Conservation (phyloP, 2,113 vertebrate species). For the Podilymbus podiceps region DNA sequence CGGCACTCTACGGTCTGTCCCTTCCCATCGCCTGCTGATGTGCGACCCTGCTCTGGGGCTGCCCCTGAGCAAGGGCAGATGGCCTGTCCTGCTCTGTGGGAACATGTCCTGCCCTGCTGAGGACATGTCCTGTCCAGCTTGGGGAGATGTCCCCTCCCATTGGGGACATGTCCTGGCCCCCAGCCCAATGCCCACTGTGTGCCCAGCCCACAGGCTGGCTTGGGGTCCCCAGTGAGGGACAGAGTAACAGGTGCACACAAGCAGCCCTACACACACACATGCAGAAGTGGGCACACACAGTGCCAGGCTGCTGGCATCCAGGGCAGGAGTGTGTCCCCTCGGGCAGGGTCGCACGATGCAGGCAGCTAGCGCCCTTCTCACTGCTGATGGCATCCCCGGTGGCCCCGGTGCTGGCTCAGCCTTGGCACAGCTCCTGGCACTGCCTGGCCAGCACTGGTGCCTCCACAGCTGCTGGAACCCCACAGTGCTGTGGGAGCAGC, state of each 20-base stretch:
- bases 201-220: not conserved
- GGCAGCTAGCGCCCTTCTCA: not conserved
- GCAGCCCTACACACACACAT: too few relatives aligned
- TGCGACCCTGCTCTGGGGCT: rapidly evolving
- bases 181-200: not conserved
- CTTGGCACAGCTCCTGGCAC: not conserved
- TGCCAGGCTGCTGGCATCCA: not conserved
- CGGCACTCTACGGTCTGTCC: rapidly evolving
- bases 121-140: too few relatives aligned
- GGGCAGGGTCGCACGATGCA: not conserved
- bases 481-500: rapidly evolving
- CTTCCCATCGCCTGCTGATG: rapidly evolving
- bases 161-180: not conserved
- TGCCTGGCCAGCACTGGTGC: not conserved
- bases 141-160: too few relatives aligned
- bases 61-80: not conserved
- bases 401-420: not conserved
- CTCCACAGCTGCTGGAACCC: not conserved
- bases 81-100: rapidly evolving
- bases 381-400: too few relatives aligned
- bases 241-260: rapidly evolving
- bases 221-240: rapidly evolving
- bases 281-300: rapidly evolving
- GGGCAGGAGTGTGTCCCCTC: not conserved
- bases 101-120: too few relatives aligned